These are phyloP conservation scores for Sesamia inferens DNA, from an alignment of 2,888 invertebrate species.

Conservation along the genomic window DNA sequence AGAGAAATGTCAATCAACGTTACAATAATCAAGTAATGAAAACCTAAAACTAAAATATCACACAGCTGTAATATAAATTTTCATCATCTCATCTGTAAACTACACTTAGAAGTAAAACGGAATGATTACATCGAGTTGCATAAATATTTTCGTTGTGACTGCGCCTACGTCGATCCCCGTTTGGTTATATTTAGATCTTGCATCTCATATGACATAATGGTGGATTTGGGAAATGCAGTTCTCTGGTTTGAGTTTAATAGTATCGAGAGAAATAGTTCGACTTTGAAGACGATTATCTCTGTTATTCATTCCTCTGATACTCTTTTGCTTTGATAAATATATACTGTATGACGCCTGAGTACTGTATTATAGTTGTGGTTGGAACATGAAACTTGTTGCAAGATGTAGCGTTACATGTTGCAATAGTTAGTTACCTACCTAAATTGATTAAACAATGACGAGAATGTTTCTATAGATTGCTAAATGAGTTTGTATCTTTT, in stretches of 20 bases:
- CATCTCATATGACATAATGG: constrained; percentile 75
- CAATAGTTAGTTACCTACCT: constrained; percentile 10
- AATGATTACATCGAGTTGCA: constrained; percentile 54
- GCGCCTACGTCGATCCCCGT: constrained; percentile 72
- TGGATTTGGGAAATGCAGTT: constrained; percentile 68
- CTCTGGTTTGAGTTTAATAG: constrained; percentile 1
- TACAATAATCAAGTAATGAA: constrained; percentile 26
- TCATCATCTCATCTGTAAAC: constrained; percentile 38
- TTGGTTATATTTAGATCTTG: constrained; percentile 74
- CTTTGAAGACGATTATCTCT: neutral
- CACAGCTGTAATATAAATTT: constrained; percentile 28
- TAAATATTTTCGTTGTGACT: constrained; percentile 70
- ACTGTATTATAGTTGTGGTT: neutral
- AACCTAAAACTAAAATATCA: constrained; percentile 18
- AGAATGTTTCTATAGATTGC: constrained; percentile 6
- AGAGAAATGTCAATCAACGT: constrained; percentile 25
- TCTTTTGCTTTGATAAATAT: neutral
- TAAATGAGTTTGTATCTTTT: constrained; percentile 3
- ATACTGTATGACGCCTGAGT: neutral
- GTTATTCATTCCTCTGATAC: neutral
- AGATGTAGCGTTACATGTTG: constrained; percentile 16
- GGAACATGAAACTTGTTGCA: constrained; percentile 8
- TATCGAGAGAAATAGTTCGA: neutral
- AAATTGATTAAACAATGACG: constrained; percentile 1
- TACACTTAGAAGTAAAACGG: constrained; percentile 41